Conservation (phyloP, 2,888 invertebrate genomes). For the Papilio elwesi region DNA sequence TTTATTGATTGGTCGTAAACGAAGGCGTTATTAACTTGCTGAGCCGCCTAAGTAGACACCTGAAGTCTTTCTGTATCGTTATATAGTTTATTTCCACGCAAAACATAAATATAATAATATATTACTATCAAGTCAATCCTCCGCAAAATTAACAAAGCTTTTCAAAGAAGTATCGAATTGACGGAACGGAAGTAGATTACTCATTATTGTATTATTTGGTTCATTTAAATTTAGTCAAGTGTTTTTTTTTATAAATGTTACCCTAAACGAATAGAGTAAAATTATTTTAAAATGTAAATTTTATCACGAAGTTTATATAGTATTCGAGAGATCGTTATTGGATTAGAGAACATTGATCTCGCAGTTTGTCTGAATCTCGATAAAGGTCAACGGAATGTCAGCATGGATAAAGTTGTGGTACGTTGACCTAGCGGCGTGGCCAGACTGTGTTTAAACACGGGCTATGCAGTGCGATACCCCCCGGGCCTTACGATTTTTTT, state of each 20-base stretch:
- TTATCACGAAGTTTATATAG: not conserved
- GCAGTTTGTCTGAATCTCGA: conserved; percentile 21
- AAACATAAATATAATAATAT: no score
- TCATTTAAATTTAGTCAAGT: no score
- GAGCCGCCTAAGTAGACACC: not conserved
- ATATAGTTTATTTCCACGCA: not conserved
- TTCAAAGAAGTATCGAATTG: no score
- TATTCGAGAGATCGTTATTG: conserved; percentile 1
- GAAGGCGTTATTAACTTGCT: not conserved
- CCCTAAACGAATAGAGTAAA: no score
- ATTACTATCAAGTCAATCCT: no score
- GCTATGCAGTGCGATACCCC: not conserved
- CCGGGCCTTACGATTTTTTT: not conserved
- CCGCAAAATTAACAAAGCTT: no score
- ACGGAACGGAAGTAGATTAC: no score
- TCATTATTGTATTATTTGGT: no score
- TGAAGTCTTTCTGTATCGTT: not conserved
- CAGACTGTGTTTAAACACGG: conserved; percentile 27
- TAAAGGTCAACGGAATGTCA: conserved; percentile 22
- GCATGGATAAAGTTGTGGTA: conserved; percentile 22
- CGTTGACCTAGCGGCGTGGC: conserved; percentile 22
- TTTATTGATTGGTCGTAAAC: not conserved
- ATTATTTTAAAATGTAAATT: not conserved
- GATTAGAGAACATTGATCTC: conserved; percentile 27
- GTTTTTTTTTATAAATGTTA: no score